Evolutionary conservation across 2,113 vertebrate species (phyloP), one percentile per base, ranked within the genome.

Genomic region (Canis aureus): DNA sequence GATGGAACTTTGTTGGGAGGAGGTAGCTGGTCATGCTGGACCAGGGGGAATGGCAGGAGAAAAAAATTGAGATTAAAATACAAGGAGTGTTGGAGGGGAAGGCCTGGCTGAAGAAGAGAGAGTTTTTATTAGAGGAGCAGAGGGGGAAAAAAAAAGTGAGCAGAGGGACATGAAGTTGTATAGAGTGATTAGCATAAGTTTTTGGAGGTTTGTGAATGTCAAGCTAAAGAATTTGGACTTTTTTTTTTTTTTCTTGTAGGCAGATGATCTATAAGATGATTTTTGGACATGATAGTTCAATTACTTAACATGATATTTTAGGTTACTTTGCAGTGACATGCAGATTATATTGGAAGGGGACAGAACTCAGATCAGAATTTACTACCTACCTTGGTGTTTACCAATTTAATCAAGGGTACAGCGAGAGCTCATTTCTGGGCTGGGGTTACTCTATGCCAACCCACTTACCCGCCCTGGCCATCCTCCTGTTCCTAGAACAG

Each of bases 261-360:
- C 12, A 82, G 25, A 59, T 88, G 25, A 43, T n/a, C 4, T 74
- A 76, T 55, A 55, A 87, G 25, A 53, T 19, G 15, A 38, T 86
- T 96, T 98, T 89, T 83, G 9, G 86, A 80, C 49, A 59, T 57
- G n/a, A 51, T 92, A 80, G 9, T 81, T 94, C 89, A 69, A 78
- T 87, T 64, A 93, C 74, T 90, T 78, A 25, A 53, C 29, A 22
- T 81, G 10, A 29, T n/a, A 35, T 92, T 97, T 76, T 59, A 76
- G 38, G 38, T 59, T 97, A 71, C 67, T 91, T 81, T 86, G 66
- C 8, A 88, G 19, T 74, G 51, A 80, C 69, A 8, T 88, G 17
- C 5, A 91, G 35, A 17, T 88, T 91, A 10, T 64, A 43, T 19
- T 62, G 15, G 66, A 60, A 93, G 51, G 22, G n/a, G 55, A 53